A percentile compares a stretch with the other conserved stretches of the same genome.
Evolutionary conservation across 2,888 invertebrate species (phyloP).

Genomic region (Tenthredo distinguenda): DNA sequence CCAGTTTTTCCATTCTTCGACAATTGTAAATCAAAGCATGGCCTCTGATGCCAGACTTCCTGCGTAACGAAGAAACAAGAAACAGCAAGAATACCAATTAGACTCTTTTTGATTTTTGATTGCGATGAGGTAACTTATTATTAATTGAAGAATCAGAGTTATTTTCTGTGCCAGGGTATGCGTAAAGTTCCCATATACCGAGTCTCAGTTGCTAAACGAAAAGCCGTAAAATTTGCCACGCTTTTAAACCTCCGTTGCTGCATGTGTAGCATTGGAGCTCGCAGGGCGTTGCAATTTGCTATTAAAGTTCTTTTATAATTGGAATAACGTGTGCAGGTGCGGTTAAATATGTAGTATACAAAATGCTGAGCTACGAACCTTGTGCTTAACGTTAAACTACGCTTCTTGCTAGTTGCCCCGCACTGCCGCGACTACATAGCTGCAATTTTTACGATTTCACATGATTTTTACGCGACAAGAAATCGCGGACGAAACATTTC

Average conservation of each 20-base stretch:
- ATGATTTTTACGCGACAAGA: neutral
- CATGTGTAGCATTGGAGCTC: neutral
- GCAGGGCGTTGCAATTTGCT: slow-evolving; percentile 5
- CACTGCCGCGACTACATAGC: neutral
- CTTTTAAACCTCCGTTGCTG: slow-evolving; percentile 23
- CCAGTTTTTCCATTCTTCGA: neutral
- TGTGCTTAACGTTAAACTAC: neutral
- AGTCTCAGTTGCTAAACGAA: slow-evolving; percentile 37
- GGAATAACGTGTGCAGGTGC: slow-evolving; percentile 48
- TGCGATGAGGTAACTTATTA: neutral
- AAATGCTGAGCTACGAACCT: slow-evolving; percentile 25
- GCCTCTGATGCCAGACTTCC: neutral
- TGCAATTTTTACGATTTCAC: slow-evolving; percentile 6
- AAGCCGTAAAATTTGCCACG: slow-evolving; percentile 45
- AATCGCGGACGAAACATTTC: neutral
- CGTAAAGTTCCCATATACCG: neutral
- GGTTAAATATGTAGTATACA: slow-evolving; percentile 39
- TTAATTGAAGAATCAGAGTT: neutral
- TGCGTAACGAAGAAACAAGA: neutral
- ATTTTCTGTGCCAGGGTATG: neutral
- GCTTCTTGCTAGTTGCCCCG: neutral
- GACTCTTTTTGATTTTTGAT: neutral
- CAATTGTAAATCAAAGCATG: neutral
- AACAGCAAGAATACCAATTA: neutral
- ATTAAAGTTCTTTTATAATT: slow-evolving; percentile 46